Evolutionary conservation across 92 coral and sea anemone genomes (phyloP), one percentile per base, ranked within the genome.

Genomic region (Zoanthus solanderi): DNA sequence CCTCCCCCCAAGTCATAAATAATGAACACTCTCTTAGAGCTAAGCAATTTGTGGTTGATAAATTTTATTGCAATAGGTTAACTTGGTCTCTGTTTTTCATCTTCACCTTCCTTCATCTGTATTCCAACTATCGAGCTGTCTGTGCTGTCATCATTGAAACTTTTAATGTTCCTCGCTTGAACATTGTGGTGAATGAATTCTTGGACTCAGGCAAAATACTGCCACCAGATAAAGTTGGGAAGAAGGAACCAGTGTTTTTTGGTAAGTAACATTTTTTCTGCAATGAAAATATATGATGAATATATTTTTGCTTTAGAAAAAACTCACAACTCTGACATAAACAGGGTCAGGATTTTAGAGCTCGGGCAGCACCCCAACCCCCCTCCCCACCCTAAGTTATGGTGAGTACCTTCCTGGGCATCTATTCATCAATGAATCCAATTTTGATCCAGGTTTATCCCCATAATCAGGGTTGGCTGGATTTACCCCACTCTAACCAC

Each of bases 71-170:
- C 89, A 34, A 12, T 82, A 97, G 99, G 79, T 71, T 97, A 15
- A 95, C 98, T 14, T 97, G 99, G 99, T 90, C 93, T 30, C 85
- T 97, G 83, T 97, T 97, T 85, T 92, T 92, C 84, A 71, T 97
- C 90, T 97, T 97, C 92, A 95, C 99, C 4, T 92, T 88, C 45
- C 91, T 97, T 8, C 99, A 97, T 76, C 89, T 97, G 15, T 97
- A 97, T 81, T 90, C 95, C 47, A 97, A 97, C 89, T 97, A 88
- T 84, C 95, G 98, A 9, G 99, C 99, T 8, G 99, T 97, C 45
- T 94, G 98, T 9, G 89, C 99, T 32, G 99, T 97, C 50, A 90
- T 97, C 88, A 97, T 97, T 92, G 99, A 97, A 79, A 97, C 99
- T 14, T 85, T 97, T 17, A 97, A 87, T 76, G 58, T 90, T 16